Base-by-base conservation (phyloP, 1,140 invertebrate genomes). In the Drosophila obscura region DNA sequence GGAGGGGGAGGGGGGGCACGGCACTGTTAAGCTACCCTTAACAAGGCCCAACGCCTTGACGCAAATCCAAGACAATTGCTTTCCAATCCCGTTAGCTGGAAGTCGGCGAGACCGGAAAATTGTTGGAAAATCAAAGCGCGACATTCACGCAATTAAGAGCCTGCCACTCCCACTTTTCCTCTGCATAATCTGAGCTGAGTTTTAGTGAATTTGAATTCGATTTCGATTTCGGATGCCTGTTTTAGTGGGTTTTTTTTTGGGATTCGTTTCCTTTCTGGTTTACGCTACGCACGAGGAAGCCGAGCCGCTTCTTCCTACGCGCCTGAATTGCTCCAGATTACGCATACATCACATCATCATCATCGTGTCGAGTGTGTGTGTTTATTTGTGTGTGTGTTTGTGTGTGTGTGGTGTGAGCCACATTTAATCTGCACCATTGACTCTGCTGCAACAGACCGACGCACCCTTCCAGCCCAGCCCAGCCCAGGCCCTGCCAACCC, bases 401-500 rank as follows among this genome's bases (percentile, higher is more conserved):
- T 62, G 26, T 57, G 55, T 64, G 45, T 72, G 67, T 66, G 78
- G 62, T 77, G 82, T 64, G 77, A 71, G 77, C 63, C 72, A 75
- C 80, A 80, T 73, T 90, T 91, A 89, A 91, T 91, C 77, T 90
- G 90, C 90, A 88, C 80, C 90, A 91, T 91, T 91, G 90, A 91
- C 90, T 91, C 87, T 76, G 78, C 77, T 73, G 49, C 62, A 63
- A 45, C 15, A 31, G 56, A 61, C 9, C 9, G 35, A 39, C 35
- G 1, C 35, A 39, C 35, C 35, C 35, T 39, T 39, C 11, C 35
- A 39, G 13, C 11, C 28, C 48, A 51, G 49, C 11, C 66, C 22
- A 43, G 16, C 44, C 57, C 43, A 4, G 9, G 8, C 43, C 6
- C 45, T 57, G 52, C 28, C 8, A 31, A 31, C 8, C 31, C 31